These are phyloP conservation scores for Carassius gibelio DNA, from an alignment of 2,113 vertebrate species.

Conservation along the genomic window DNA sequence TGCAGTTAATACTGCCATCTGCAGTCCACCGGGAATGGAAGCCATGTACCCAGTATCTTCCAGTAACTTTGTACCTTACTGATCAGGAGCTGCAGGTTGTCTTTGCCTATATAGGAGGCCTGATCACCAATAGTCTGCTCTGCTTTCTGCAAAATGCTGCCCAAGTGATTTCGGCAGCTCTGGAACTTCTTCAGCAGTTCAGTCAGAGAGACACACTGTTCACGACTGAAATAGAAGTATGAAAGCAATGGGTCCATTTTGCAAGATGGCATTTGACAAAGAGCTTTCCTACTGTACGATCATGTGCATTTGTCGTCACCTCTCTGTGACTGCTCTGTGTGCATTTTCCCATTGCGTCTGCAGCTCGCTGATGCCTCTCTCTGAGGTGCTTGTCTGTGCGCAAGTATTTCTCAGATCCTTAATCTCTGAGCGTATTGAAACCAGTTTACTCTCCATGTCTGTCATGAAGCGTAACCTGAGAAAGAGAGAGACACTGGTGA, in stretches of 20 bases:
- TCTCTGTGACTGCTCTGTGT: slow-evolving; percentile 73
- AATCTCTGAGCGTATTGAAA: slow-evolving; percentile 75
- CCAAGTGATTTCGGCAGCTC: slow-evolving; percentile 75
- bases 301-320: slow-evolving; percentile 69
- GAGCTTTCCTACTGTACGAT: not conserved
- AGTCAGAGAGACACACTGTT: slow-evolving; percentile 78
- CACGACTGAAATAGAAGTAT: slow-evolving; percentile 69
- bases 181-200: slow-evolving; percentile 89
- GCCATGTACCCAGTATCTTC: not conserved
- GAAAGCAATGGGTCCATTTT: not conserved
- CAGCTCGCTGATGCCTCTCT: slow-evolving; percentile 62
- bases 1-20: slow-evolving; percentile 48
- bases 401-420: slow-evolving; percentile 67
- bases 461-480: slow-evolving; percentile 79
- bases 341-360: slow-evolving; percentile 79
- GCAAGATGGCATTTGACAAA: not conserved
- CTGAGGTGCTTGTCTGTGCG: slow-evolving; percentile 60
- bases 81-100: slow-evolving; percentile 84
- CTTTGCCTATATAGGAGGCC: slow-evolving; percentile 86
- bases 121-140: slow-evolving; percentile 81
- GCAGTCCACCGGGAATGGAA: slow-evolving; percentile 1
- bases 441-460: slow-evolving; percentile 78
- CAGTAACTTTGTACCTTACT: slow-evolving; percentile 73
- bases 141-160: slow-evolving; percentile 81
- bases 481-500: not conserved